Conservation (phyloP, 2,113 vertebrate genomes). For the Sialia sialis region DNA sequence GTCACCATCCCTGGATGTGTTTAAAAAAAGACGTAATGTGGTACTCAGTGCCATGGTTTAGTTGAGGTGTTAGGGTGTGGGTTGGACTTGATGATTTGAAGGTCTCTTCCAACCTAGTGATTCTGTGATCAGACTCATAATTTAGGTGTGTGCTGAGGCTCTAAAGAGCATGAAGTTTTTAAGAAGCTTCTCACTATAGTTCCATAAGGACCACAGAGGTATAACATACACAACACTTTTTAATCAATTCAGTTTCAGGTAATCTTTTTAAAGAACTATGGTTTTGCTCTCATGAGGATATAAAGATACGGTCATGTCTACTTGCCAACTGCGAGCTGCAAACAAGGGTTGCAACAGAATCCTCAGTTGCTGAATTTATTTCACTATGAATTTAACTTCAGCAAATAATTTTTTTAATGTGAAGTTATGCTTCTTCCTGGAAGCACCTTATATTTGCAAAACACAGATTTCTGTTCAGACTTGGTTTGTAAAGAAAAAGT, state of each 20-base stretch:
- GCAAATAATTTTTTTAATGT: not conserved
- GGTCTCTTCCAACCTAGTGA: too few species aligned
- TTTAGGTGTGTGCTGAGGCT: not conserved
- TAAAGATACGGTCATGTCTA: not conserved
- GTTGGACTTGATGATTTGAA: too few species aligned
- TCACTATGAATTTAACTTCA: not conserved
- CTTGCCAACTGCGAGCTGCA: not conserved
- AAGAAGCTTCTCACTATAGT: not conserved
- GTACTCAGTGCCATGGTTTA: too few species aligned
- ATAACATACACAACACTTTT: not conserved
- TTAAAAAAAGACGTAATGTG: too few species aligned
- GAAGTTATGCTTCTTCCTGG: not conserved
- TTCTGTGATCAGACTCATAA: not conserved
- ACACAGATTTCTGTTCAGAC: not conserved
- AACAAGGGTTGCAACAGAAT: not conserved
- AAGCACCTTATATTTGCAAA: not conserved
- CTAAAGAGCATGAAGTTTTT: not conserved
- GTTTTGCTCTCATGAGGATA: not conserved
- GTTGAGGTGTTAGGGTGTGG: too few species aligned
- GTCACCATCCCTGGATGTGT: too few species aligned
- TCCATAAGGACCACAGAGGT: not conserved
- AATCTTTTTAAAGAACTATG: not conserved
- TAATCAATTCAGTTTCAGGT: not conserved
- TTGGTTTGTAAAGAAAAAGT: not conserved
- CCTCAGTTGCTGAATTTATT: not conserved